Base-by-base conservation (phyloP, 2,797 vertebrate species). In the Propithecus perrieri region DNA sequence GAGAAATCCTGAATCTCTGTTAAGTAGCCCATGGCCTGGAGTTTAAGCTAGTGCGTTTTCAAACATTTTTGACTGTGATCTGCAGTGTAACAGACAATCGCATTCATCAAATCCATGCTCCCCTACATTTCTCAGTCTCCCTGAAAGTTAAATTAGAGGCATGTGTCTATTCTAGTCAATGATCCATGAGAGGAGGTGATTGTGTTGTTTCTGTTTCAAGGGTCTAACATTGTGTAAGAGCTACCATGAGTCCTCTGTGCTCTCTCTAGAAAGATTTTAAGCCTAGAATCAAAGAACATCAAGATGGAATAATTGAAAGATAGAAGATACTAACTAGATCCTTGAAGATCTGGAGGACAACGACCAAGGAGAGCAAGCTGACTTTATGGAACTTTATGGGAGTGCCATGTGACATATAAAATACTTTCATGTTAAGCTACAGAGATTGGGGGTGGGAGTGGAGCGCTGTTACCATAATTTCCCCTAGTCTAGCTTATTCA, bases 181-280 rank as follows among this genome's bases (percentile, higher is more conserved):
- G 41, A 55, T 50, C n/a, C 18, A 59, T 18, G 41, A 59, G 24
- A 88, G 17, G 35, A 85, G 85, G 30, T 83, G 57, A 71, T 11
- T 43, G 59, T 65, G 17, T 33, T 61, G 8, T 93, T 94, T 93
- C 46, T 46, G 28, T 43, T 85, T 81, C 53, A 94, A 94, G 48
- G 46, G 6, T 85, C 53, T 69, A 43, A 69, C 28, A 12, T 43
- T 69, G 43, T 35, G 53, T 74, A 94, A 92, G 53, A 79, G 30
- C 5, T 46, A 28, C 14, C 55, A 12, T 74, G 35, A 81, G 87
- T 57, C 46, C 55, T 86, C 30, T 59, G 22, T 67, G 43, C 4
- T 91, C 17, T 84, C 43, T 57, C 41, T 33, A 88, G 43, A 87
- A 87, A 69, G 71, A 85, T 88, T 80, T 89, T 88, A 84, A 90